Base-by-base conservation (phyloP, 2,113 vertebrate genomes). In the Campylomormyrus numenius region DNA sequence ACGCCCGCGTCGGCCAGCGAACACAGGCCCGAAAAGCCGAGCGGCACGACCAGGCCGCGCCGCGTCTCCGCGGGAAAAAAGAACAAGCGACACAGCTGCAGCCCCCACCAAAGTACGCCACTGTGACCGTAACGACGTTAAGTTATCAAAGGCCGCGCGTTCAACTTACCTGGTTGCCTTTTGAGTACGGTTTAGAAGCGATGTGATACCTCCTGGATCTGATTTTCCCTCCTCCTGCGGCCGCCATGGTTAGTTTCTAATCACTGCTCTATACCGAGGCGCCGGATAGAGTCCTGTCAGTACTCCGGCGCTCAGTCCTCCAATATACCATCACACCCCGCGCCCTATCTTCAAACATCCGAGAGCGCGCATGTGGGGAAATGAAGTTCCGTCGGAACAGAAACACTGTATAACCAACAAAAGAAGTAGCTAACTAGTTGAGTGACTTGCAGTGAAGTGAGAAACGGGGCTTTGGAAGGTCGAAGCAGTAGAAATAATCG, bases 201-300 rank as follows among this genome's bases (percentile, higher is more conserved):
- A 96, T 95, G 58, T 97, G 97, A 93, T 95, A 95, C 92, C 97
- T 96, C 92, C 96, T 96, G 93, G 94, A 96, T 95, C 96, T 96
- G 90, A 97, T 97, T 97, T 97, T 97, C 95, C 97, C 97, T 96
- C 97, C 96, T 94, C 96, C 95, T 94, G 96, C 94, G 94, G 95
- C 95, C 94, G 96, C 96, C 96, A 96, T 96, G 94, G 94, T 94
- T 95, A 92, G 93, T 91, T 94, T 92, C 93, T 93, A 94, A 90
- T 92, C 93, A 92, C 92, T 93, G 83, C 94, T 94, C 94, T 92
- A 77, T 91, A 92, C 94, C 94, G 94, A 94, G 93, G 94, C 94
- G 95, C 95, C 94, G 96, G 95, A 95, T 95, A 91, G 91, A 94
- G 95, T 95, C 94, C 95, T 91, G 90, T 93, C 91, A 89, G 90